phyloP scores from a whole-genome alignment of 2,113 vertebrate species.

The Rhinichthys klamathensis region DNA sequence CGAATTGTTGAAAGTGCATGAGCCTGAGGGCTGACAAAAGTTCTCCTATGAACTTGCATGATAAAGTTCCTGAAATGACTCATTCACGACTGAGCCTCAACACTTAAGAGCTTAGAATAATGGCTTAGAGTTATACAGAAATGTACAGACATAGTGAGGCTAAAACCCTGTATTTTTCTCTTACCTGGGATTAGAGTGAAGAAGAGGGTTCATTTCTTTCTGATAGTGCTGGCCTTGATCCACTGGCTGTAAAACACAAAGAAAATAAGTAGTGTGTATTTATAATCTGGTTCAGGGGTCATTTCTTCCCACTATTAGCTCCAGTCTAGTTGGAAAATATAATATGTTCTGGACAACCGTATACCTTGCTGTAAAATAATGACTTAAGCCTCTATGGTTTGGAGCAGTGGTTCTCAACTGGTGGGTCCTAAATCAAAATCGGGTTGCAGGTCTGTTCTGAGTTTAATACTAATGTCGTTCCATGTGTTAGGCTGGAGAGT shows the following conservation, averaged over 20 bases:
- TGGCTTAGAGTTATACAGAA: not conserved
- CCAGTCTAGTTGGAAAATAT: not conserved
- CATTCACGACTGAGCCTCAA: slow-evolving; percentile 1
- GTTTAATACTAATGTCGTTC: not conserved
- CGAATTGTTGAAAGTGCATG: not conserved
- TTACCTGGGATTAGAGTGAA: slow-evolving; percentile 77
- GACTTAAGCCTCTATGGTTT: not conserved
- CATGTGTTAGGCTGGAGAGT: too few species aligned
- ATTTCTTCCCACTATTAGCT: not conserved
- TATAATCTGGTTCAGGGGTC: not conserved
- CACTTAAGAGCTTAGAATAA: slow-evolving; percentile 2
- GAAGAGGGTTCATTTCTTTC: slow-evolving; percentile 89
- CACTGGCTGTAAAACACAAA: slow-evolving; percentile 74
- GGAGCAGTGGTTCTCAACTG: not conserved
- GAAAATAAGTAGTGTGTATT: not conserved
- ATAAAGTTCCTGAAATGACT: slow-evolving; percentile 6
- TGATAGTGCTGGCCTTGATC: slow-evolving; percentile 90
- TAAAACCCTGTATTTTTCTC: slow-evolving; percentile 7
- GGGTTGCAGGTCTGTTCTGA: not conserved
- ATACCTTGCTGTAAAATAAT: not conserved
- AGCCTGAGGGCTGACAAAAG: not conserved
- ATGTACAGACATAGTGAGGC: not conserved
- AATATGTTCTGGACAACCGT: slow-evolving; percentile 7
- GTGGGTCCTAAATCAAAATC: not conserved
- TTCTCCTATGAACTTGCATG: not conserved